These are phyloP conservation scores for Gymnorhina tibicen DNA, from an alignment of 2,113 vertebrate genomes.

Conservation along the genomic window DNA sequence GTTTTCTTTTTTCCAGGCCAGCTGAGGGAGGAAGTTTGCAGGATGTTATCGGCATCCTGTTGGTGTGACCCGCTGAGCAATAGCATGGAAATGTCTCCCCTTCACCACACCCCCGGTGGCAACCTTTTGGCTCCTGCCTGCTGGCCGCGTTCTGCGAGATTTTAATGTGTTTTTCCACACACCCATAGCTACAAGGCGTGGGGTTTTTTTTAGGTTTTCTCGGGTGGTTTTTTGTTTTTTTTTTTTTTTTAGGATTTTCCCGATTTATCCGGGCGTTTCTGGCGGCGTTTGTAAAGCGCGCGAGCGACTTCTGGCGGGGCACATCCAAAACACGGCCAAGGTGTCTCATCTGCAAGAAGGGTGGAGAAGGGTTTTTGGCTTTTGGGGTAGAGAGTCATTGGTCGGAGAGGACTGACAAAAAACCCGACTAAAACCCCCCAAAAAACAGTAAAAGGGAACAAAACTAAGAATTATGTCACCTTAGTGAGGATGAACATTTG, in stretches of 20 bases:
- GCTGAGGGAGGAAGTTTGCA: slow-evolving; percentile 66
- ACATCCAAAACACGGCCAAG: not conserved
- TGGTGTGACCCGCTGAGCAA: slow-evolving; percentile 71
- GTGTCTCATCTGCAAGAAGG: not conserved
- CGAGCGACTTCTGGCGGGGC: rapidly evolving
- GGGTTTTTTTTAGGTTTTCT: not conserved
- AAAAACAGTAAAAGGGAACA: not conserved
- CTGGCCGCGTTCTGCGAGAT: slow-evolving; percentile 32
- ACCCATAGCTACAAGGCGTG: not conserved
- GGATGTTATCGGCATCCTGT: slow-evolving; percentile 78
- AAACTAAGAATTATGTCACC: not conserved
- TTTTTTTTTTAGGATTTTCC: not conserved
- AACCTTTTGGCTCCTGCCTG: slow-evolving; percentile 69
- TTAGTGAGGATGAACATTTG: not conserved
- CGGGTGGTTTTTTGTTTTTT: too few species aligned
- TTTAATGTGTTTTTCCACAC: slow-evolving; percentile 57
- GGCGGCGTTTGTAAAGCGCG: not conserved
- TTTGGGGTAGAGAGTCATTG: not conserved
- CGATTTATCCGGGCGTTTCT: rapidly evolving
- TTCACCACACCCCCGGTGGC: slow-evolving; percentile 62
- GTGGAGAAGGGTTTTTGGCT: not conserved
- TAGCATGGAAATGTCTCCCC: slow-evolving; percentile 68
- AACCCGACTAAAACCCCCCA: rapidly evolving
- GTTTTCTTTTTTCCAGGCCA: not conserved
- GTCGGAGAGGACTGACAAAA: not conserved